These are phyloP conservation scores for Rhagonycha fulva DNA, from an alignment of 2,888 invertebrate species.

Conservation along the genomic window DNA sequence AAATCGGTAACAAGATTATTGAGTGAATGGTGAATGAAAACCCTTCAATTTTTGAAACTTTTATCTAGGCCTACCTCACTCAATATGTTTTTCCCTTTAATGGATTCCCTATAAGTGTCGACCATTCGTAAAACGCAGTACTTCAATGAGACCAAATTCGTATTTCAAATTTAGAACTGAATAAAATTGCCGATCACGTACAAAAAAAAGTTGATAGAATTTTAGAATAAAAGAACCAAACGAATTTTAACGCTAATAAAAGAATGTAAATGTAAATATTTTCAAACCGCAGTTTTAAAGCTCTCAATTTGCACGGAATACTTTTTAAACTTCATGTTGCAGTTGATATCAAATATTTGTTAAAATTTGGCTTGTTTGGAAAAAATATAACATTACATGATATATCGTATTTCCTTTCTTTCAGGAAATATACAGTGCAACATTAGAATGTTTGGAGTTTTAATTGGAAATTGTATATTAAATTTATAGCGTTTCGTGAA, in stretches of 20 bases:
- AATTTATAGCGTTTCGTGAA: neutral
- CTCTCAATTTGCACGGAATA: neutral
- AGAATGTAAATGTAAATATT: neutral
- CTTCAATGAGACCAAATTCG: neutral
- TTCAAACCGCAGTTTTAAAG: neutral
- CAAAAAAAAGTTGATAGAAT: conserved; percentile 3
- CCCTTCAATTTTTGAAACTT: neutral
- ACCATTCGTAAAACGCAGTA: conserved; percentile 6
- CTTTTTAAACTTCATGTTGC: neutral
- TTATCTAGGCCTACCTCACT: conserved; percentile 5
- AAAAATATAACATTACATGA: too few relatives aligned
- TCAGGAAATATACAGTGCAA: neutral
- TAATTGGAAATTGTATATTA: neutral
- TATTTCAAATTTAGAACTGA: conserved; percentile 2
- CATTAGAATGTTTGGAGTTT: neutral
- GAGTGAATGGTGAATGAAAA: neutral
- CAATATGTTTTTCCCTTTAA: conserved; percentile 9
- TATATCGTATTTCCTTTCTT: neutral
- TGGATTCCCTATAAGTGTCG: conserved; percentile 3
- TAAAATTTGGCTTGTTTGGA: neutral
- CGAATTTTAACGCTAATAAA: neutral
- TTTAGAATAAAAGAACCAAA: conserved; percentile 8
- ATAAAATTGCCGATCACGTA: conserved; percentile 5
- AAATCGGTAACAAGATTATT: neutral
- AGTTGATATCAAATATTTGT: neutral